phyloP scores from a whole-genome alignment of 2,797 vertebrate genomes.

The Falco berigora region DNA sequence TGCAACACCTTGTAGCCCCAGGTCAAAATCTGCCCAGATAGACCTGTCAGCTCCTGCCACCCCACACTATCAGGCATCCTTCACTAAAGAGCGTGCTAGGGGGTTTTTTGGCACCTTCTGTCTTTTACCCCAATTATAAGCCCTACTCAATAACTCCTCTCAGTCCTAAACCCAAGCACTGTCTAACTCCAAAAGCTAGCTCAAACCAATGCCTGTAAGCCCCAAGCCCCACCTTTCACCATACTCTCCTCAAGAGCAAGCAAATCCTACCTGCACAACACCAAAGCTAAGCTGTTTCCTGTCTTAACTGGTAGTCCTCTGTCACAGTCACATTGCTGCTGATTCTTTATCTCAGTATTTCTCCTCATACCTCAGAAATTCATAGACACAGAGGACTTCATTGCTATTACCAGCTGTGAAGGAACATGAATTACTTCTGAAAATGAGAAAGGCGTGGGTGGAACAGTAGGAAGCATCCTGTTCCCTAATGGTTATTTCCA shows the following conservation, averaged over 20 bases:
- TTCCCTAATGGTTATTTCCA: slow-evolving; percentile 39
- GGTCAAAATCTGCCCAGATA: not conserved
- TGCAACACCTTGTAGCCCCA: not conserved
- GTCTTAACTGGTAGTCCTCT: not conserved
- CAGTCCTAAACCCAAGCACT: not conserved
- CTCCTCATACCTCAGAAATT: not conserved
- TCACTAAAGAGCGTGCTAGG: not conserved
- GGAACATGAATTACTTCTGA: slow-evolving; percentile 10
- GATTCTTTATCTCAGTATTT: not conserved
- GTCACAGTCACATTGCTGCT: not conserved
- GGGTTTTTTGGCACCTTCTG: not conserved
- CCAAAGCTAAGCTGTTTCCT: not conserved
- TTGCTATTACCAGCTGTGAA: slow-evolving; percentile 23
- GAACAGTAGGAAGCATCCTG: slow-evolving; percentile 39
- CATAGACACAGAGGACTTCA: not conserved
- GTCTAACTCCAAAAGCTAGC: not conserved
- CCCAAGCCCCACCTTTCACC: fast-evolving
- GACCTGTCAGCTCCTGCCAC: not conserved
- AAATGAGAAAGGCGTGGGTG: not conserved
- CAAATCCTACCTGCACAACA: not conserved
- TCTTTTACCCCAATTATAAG: not conserved
- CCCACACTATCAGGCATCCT: not conserved
- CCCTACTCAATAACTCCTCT: not conserved
- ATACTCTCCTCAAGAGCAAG: not conserved
- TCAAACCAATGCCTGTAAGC: not conserved